Percentiles rank a stretch among this genome's conserved stretches.
Conservation (phyloP, 2,888 invertebrate species). For the Polyommatus iphigenia region DNA sequence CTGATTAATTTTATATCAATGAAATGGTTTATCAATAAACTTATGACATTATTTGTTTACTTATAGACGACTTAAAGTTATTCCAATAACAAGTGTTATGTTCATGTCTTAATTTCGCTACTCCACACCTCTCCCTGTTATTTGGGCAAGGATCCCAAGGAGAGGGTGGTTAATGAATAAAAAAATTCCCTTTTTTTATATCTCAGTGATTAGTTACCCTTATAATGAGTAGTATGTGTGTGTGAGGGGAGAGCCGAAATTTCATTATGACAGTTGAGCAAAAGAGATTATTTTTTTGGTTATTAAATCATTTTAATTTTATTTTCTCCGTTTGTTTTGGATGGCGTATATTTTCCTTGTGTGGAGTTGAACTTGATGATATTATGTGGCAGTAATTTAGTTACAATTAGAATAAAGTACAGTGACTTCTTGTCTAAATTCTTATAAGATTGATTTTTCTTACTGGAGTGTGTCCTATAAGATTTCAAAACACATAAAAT, state of each 20-base stretch:
- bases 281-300: slow-evolving; percentile 67
- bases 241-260: slow-evolving; percentile 56
- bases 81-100: no score
- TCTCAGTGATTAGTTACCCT: slow-evolving; percentile 80
- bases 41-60: no score
- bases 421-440: background rate
- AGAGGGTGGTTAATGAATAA: slow-evolving; percentile 80
- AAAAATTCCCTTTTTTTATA: slow-evolving; percentile 75
- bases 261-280: slow-evolving; percentile 67
- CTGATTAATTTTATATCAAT: no score
- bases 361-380: background rate
- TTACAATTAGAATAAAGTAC: background rate
- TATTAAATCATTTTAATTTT: slow-evolving; percentile 31
- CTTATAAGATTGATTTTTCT: background rate
- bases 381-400: background rate
- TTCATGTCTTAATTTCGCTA: background rate
- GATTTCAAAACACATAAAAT: no score
- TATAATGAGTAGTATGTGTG: slow-evolving; percentile 71
- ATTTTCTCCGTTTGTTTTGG: slow-evolving; percentile 11
- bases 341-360: background rate
- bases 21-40: no score
- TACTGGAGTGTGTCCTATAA: no score
- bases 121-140: slow-evolving; percentile 20
- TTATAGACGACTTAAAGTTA: no score
- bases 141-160: slow-evolving; percentile 66